These are phyloP conservation scores for Rhinoptilus africanus DNA, from an alignment of 2,113 vertebrate species.

Conservation along the genomic window DNA sequence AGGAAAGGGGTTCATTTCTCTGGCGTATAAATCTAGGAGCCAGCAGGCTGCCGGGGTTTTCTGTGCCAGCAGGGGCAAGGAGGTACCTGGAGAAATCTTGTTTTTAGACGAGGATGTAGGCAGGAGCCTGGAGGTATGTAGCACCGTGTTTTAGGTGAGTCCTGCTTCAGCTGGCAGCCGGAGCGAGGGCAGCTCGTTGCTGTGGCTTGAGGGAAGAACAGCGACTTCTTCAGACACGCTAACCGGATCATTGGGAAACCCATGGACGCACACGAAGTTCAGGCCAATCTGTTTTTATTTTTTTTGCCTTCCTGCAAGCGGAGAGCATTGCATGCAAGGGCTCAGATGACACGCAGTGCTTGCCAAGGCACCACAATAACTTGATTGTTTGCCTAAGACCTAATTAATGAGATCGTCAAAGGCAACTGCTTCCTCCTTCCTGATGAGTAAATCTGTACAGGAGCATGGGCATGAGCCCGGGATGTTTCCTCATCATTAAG, in stretches of 20 bases:
- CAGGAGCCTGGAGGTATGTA: rapidly evolving
- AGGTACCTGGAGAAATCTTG: neutral
- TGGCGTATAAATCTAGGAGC: neutral
- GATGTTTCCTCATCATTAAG: neutral
- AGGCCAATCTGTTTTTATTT: neutral
- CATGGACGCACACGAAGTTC: rapidly evolving
- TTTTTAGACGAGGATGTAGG: neutral
- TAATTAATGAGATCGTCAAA: neutral
- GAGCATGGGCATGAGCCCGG: neutral
- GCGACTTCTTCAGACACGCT: neutral
- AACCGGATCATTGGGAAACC: neutral
- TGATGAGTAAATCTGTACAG: neutral
- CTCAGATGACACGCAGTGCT: rapidly evolving
- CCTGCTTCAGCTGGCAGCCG: neutral
- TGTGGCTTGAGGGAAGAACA: neutral
- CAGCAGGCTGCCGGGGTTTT: neutral
- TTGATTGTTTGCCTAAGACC: neutral
- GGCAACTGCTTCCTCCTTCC: neutral
- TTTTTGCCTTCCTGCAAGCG: neutral
- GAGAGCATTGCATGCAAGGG: rapidly evolving
- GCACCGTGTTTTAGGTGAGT: neutral
- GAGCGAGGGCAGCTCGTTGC: rapidly evolving
- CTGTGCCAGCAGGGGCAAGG: neutral
- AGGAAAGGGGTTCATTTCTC: neutral
- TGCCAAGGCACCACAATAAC: neutral